Evolutionary conservation across 2,113 vertebrate species (phyloP).

Genomic region (Illadopsis cleaveri): DNA sequence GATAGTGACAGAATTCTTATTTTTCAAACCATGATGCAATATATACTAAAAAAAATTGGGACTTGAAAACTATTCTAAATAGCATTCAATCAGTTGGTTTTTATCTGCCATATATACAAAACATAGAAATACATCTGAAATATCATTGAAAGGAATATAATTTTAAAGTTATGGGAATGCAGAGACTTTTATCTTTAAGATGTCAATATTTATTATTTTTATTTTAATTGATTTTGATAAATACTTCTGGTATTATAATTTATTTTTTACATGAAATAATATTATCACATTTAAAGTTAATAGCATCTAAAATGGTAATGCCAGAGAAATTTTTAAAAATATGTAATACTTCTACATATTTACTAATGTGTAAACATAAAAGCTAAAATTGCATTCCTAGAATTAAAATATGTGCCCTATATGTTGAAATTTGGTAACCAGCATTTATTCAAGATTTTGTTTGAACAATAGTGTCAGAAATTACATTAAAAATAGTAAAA

Average conservation of each 20-base stretch:
- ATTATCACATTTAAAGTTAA: background rate
- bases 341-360: background rate
- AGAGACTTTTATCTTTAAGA: background rate
- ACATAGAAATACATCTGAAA: background rate
- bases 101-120: background rate
- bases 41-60: background rate
- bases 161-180: background rate
- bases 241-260: background rate
- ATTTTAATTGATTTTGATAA: background rate
- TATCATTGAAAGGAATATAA: background rate
- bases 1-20: background rate
- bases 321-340: background rate
- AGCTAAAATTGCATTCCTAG: rapidly evolving
- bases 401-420: background rate
- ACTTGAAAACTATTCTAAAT: background rate
- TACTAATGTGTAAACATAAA: background rate
- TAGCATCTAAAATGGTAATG: background rate
- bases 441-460: background rate
- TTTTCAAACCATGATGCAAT: background rate
- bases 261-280: background rate
- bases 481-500: background rate
- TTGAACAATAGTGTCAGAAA: background rate
- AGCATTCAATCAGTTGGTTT: background rate
- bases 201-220: background rate
- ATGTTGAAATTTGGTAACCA: background rate